A percentile compares a stretch with the other conserved stretches of the same genome.
Conservation (phyloP, 2,888 invertebrate species). For the Stomorhina lunata region DNA sequence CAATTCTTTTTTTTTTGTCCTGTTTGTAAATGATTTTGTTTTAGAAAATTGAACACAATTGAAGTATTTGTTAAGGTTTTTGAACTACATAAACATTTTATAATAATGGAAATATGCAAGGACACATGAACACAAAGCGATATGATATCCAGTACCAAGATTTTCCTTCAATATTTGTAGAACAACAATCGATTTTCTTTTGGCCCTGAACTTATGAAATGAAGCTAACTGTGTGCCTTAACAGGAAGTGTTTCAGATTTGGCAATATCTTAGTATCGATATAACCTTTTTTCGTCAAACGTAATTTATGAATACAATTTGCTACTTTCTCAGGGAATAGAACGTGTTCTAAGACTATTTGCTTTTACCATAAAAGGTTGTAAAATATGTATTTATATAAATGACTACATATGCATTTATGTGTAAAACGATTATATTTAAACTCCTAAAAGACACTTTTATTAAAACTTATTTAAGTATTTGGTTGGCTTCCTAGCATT, state of each 20-base stretch:
- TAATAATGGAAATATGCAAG: too few relatives aligned
- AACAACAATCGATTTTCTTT: constrained; percentile 5
- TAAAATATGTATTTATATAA: neutral
- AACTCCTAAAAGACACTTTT: constrained; percentile 8
- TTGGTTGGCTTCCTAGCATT: neutral
- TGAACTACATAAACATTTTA: neutral
- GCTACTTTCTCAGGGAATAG: neutral
- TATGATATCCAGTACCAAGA: neutral
- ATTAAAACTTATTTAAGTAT: neutral
- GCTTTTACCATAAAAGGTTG: too few relatives aligned
- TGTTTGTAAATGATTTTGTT: neutral
- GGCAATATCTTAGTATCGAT: neutral
- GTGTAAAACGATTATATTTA: constrained; percentile 1
- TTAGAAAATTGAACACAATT: neutral
- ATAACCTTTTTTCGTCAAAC: neutral
- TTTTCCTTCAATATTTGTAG: neutral
- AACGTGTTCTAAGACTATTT: neutral
- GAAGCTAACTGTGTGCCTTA: neutral
- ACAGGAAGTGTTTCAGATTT: neutral
- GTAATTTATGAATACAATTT: neutral
- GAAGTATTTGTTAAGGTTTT: neutral
- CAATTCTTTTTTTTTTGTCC: neutral
- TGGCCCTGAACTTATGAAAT: constrained; percentile 26
- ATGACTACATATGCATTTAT: neutral
- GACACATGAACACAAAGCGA: neutral